Evolutionary conservation across 2,888 invertebrate genomes (phyloP).

Genomic region (Euzophera pinguis): DNA sequence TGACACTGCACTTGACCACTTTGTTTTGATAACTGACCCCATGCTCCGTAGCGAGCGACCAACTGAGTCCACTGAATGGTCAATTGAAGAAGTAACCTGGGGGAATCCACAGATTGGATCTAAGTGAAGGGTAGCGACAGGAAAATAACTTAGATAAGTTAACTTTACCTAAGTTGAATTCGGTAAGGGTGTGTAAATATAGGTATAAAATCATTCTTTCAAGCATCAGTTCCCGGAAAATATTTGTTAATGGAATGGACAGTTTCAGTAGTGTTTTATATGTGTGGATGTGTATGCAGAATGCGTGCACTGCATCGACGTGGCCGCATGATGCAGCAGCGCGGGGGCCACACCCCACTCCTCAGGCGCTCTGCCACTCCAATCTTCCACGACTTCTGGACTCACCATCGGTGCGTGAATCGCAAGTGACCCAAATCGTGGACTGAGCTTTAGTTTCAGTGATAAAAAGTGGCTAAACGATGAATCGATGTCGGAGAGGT

Average conservation of each 20-base stretch:
- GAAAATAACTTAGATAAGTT: too few relatives aligned
- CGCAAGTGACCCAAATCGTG: constrained; percentile 38
- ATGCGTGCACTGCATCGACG: neutral
- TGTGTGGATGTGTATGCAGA: neutral
- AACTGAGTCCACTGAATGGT: too few relatives aligned
- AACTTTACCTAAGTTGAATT: too few relatives aligned
- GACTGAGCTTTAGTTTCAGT: constrained; percentile 38
- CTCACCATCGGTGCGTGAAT: constrained; percentile 22
- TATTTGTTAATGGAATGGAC: neutral
- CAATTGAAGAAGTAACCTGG: too few relatives aligned
- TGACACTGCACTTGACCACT: too few relatives aligned
- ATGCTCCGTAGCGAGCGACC: too few relatives aligned
- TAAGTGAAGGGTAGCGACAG: too few relatives aligned
- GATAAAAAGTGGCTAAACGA: constrained; percentile 46
- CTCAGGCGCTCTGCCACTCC: neutral
- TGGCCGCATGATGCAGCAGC: neutral
- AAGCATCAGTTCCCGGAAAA: too few relatives aligned
- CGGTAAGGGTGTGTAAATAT: too few relatives aligned
- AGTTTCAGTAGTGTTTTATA: neutral
- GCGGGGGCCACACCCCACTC: neutral
- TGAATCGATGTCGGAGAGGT: constrained; percentile 52
- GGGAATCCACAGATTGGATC: too few relatives aligned
- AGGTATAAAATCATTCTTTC: too few relatives aligned
- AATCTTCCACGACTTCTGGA: constrained; percentile 8
- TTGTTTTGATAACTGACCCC: too few relatives aligned